Evolutionary conservation across 2,113 vertebrate genomes (phyloP), one percentile per base, ranked within the genome.

Genomic region (Anoura caudifer): DNA sequence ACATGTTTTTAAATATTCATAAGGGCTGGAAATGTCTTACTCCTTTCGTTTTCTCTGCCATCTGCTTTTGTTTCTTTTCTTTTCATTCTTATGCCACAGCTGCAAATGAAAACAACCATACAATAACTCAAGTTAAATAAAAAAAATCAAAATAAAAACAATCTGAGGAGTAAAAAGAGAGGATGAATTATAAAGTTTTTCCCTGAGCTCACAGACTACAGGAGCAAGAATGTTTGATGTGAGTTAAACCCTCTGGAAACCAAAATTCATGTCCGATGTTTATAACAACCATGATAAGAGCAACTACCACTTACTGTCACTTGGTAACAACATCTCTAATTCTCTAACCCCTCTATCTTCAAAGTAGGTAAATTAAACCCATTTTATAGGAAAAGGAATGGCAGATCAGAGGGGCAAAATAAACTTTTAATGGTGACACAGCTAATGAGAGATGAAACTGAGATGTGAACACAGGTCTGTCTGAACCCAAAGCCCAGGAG

Each of bases 141-240:
- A 98, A 97, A 97, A 94, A 91, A 95, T 85, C 24, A 91, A 97
- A 97, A 97, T 97, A 96, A 99, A 98, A 98, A 98, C 97, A 97
- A 91, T 95, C 97, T 97, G 90, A 95, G 77, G 95, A 65, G 97
- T 98, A 96, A 94, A 97, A 99, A 98, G 98, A 98, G 98, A 98
- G 98, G 98, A 98, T 97, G 92, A 95, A 94, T 95, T 87, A 91
- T 95, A 96, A 98, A 97, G 73, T 97, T 97, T 97, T 96, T 54
- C 96, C 97, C 97, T 97, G 97, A 98, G 98, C 98, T 94, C 87
- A 88, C 96, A 98, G 98, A 31, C 47, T 72, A 36, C 50, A 36
- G 47, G 97, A 96, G 81, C 33, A 92, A 75, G 45, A 97, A 88
- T 6, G 36, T 94, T 80, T 93, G 47, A 92, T 82, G 38, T 59